Evolutionary conservation across 2,113 vertebrate species (phyloP).

Genomic region (Acrocephalus kingi): DNA sequence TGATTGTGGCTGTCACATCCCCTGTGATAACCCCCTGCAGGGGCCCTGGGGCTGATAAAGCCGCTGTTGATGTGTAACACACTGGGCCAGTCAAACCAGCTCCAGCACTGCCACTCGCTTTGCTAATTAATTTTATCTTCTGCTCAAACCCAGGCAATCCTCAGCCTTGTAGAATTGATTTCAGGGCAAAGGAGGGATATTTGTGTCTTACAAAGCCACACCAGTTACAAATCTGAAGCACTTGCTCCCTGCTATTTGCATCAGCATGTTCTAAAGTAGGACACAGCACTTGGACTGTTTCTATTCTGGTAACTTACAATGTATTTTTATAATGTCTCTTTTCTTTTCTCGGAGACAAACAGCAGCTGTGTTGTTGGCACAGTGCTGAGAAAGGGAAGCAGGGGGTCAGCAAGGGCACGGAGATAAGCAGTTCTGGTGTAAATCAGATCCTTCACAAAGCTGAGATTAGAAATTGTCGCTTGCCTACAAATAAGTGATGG

Average conservation of each 20-base stretch:
- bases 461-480: conserved; percentile 33
- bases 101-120: neutral
- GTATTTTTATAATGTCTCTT: conserved; percentile 37
- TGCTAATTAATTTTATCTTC: conserved; percentile 69
- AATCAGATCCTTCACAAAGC: conserved; percentile 45
- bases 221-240: neutral
- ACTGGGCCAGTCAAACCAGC: neutral
- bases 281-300: neutral
- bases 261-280: conserved; percentile 47
- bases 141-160: conserved; percentile 6
- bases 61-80: neutral
- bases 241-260: neutral
- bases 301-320: conserved; percentile 42
- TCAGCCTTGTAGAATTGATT: conserved; percentile 41
- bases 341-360: conserved; percentile 50
- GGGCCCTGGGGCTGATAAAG: conserved; percentile 28
- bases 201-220: neutral
- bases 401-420: conserved; percentile 1
- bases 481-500: conserved; percentile 15
- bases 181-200: conserved; percentile 8
- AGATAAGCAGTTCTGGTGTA: conserved; percentile 52
- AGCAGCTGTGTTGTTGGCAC: conserved; percentile 62
- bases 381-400: conserved; percentile 30
- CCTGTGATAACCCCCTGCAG: conserved; percentile 5
- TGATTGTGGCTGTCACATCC: conserved; percentile 40